phyloP scores from a whole-genome alignment of 2,113 vertebrate species.

The Muntiacus muntjak region DNA sequence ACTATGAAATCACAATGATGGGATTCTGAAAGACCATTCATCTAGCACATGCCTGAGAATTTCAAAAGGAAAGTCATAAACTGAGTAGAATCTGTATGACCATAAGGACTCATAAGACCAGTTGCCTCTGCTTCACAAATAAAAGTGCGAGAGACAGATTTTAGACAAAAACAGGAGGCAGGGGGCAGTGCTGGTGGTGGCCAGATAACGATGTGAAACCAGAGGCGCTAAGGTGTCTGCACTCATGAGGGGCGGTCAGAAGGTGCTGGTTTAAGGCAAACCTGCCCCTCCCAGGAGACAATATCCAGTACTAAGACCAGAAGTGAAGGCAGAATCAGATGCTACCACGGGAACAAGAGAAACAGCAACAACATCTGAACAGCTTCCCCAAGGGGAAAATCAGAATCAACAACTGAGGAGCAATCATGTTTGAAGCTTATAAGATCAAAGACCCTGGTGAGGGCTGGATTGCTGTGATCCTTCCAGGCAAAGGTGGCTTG shows the following conservation, averaged over 20 bases:
- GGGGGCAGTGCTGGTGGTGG: background rate
- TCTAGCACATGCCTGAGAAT: background rate
- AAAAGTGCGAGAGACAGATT: background rate
- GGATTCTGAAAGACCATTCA: background rate
- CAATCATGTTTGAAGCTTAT: background rate
- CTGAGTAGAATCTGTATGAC: background rate
- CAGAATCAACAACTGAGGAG: background rate
- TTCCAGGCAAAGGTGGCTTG: background rate
- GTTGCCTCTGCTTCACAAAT: background rate
- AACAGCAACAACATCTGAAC: background rate
- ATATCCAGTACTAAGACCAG: background rate
- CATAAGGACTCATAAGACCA: background rate
- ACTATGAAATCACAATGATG: slow-evolving; percentile 21
- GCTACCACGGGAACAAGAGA: background rate
- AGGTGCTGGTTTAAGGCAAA: background rate
- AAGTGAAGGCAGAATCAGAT: background rate
- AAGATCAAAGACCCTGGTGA: background rate
- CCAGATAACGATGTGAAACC: background rate
- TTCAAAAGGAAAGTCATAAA: background rate
- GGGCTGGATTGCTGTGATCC: background rate
- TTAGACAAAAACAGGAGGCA: background rate
- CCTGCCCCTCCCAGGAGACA: background rate
- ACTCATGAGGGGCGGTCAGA: background rate
- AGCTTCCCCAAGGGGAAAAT: background rate
- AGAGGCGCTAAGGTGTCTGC: background rate